A percentile compares a stretch with the other conserved stretches of the same genome.
phyloP scores from a whole-genome alignment of 2,888 invertebrate species.

The Nymphalis polychloros region DNA sequence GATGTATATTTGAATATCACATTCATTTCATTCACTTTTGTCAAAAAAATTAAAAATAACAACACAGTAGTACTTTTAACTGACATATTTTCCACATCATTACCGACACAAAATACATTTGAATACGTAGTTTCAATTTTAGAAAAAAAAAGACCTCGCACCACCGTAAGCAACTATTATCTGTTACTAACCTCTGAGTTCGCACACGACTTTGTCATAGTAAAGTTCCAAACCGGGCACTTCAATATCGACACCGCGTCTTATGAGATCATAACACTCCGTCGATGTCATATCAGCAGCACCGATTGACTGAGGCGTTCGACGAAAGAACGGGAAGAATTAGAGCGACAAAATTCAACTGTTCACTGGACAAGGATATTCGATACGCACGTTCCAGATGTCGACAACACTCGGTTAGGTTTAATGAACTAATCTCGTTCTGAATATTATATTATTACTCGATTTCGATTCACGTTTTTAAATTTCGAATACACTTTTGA shows the following conservation, averaged over 20 bases:
- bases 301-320: slow-evolving; percentile 56
- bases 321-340: slow-evolving; percentile 70
- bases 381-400: slow-evolving; percentile 74
- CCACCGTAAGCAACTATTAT: neutral
- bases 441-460: slow-evolving; percentile 26
- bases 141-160: neutral
- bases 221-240: slow-evolving; percentile 80
- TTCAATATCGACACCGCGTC: slow-evolving; percentile 75
- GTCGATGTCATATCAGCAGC: slow-evolving; percentile 75
- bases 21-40: too few species aligned
- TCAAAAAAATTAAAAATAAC: too few species aligned
- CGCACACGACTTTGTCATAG: slow-evolving; percentile 82
- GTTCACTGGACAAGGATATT: slow-evolving; percentile 73
- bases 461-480: slow-evolving; percentile 3
- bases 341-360: slow-evolving; percentile 79
- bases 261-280: slow-evolving; percentile 78
- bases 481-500: slow-evolving; percentile 9
- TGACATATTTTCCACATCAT: too few species aligned
- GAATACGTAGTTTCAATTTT: neutral
- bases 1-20: neutral
- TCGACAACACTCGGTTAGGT: slow-evolving; percentile 68
- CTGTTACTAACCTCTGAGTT: slow-evolving; percentile 79
- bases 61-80: too few species aligned
- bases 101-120: too few species aligned
- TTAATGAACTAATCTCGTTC: slow-evolving; percentile 47